Percentiles rank a stretch among this genome's conserved stretches.
Evolutionary conservation across 2,113 vertebrate species (phyloP).

Genomic region (Neomonachus schauinslandi): DNA sequence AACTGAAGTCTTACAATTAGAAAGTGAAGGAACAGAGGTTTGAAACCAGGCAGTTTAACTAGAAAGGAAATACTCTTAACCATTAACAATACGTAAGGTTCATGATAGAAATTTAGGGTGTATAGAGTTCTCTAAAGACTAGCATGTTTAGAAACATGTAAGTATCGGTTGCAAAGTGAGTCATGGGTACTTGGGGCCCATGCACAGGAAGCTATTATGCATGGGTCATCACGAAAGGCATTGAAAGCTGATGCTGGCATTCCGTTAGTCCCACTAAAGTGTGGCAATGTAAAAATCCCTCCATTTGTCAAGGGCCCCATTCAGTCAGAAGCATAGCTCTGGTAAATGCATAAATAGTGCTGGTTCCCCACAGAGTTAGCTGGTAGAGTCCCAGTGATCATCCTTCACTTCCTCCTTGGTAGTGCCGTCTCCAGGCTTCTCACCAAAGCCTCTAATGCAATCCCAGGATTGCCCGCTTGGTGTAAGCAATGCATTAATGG

Average conservation of each 20-base stretch:
- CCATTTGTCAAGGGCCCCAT: neutral
- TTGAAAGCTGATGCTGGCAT: constrained; percentile 33
- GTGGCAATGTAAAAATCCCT: constrained; percentile 41
- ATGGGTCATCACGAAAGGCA: constrained; percentile 60
- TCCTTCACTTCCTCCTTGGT: constrained; percentile 65
- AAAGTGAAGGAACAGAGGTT: neutral
- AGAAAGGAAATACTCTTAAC: neutral
- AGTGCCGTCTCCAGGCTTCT: constrained; percentile 54
- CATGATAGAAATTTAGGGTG: neutral
- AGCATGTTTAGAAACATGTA: neutral
- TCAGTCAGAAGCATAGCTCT: neutral
- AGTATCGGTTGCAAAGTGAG: neutral
- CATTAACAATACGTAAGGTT: neutral
- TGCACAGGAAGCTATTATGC: neutral
- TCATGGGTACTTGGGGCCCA: neutral
- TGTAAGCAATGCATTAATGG: constrained; percentile 71
- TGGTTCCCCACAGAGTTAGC: neutral
- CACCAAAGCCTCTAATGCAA: constrained; percentile 57
- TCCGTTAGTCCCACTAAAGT: constrained; percentile 15
- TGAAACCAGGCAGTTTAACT: neutral
- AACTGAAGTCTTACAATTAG: neutral
- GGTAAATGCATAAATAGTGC: neutral
- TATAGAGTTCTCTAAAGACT: neutral
- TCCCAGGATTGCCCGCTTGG: constrained; percentile 64
- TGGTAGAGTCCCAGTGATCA: constrained; percentile 3